Base-by-base conservation (phyloP, 2,888 invertebrate species). In the Leptopilina syphax region DNA sequence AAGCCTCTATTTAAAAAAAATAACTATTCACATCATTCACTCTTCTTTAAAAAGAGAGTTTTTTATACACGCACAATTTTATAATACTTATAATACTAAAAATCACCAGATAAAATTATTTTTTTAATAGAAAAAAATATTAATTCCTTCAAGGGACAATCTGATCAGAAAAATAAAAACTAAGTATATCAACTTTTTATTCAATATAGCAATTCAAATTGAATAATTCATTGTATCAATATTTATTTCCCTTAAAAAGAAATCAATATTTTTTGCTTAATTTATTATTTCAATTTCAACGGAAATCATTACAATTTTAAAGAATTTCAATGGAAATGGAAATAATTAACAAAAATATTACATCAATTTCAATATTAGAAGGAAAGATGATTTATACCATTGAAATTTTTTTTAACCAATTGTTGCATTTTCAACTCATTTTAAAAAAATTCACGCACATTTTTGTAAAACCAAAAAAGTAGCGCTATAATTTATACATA, bases 21-120 rank as follows among this genome's bases (percentile, higher is more conserved):
- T 9, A 47, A 73, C 54, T 57, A 13, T 73, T 34, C 41, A 73
- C 9, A 70, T 13, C 70, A 27, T 70, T 70, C 44, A 44, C 54
- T 70, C 54, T 12, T 70, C 12, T 50, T 50, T 50, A 3, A 10
- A 50, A 70, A 73, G 50, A 57, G 34, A 73, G n/a, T 57, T 73
- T 54, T 13, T 5, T 54, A 34, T 57, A 7, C 24, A 73, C n/a
- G 34, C 34, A 54, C 50, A 50, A 50, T 10, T 3, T 50, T 50
- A 73, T 54, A 34, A 34, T 2, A 34, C 34, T 27, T 57, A n/a
- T 41, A 57, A 57, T 57, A 73, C 73, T 57, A 34, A 50, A 34
- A 73, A 57, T 73, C 73, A 73, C 57, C n/a, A 73, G 13, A 3
- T 27, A 13, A 12, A n/a, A 34, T 50, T 50, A 10, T 10, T 50